phyloP scores from a whole-genome alignment of 2,888 invertebrate species.

The Antheraea yamamai region DNA sequence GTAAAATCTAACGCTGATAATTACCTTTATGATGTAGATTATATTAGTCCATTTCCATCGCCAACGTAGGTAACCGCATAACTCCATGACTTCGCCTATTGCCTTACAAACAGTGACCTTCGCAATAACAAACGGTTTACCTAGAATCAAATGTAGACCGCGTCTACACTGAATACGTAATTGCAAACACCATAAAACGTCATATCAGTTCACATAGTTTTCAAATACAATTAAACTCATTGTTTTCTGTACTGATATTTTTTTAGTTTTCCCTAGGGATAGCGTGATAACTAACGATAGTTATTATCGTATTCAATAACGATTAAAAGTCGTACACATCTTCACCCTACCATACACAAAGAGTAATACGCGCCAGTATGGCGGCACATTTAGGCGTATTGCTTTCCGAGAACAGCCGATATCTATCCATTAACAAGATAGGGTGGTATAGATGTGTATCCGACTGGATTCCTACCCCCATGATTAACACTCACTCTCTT shows the following conservation, averaged over 20 bases:
- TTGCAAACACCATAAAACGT: background rate
- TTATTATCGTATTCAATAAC: too few species aligned
- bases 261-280: too few species aligned
- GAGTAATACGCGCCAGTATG: too few species aligned
- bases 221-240: background rate
- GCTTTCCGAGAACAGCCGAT: too few species aligned
- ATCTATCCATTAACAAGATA: too few species aligned
- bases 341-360: too few species aligned
- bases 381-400: too few species aligned
- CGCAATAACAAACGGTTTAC: conserved; percentile 3
- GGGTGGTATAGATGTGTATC: too few species aligned
- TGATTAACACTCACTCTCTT: too few species aligned
- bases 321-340: too few species aligned
- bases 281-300: too few species aligned
- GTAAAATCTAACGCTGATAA: background rate
- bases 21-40: background rate
- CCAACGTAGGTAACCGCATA: conserved; percentile 1
- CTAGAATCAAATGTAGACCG: conserved; percentile 8
- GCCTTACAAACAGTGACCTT: background rate
- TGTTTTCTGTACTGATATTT: background rate
- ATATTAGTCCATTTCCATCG: background rate
- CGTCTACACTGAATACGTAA: conserved; percentile 5
- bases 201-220: background rate
- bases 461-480: too few species aligned
- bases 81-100: background rate